Percentiles rank a stretch among this genome's conserved stretches.
Conservation (phyloP, 2,888 invertebrate genomes). For the Eulithis prunata region DNA sequence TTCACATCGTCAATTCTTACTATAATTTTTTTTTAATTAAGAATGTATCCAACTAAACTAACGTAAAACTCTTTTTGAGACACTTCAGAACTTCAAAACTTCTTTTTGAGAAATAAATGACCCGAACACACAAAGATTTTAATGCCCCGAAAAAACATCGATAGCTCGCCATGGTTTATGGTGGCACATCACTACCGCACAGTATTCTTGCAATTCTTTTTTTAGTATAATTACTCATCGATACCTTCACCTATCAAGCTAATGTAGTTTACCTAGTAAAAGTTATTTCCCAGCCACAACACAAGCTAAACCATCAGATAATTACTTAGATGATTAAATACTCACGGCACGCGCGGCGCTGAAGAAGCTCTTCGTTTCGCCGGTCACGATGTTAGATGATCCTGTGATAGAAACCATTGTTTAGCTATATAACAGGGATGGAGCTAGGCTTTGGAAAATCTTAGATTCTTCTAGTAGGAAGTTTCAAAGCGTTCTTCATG, state of each 20-base stretch:
- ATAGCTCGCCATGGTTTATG: background rate
- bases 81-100: too few relatives aligned
- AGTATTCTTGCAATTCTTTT: too few relatives aligned
- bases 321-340: conserved; percentile 48
- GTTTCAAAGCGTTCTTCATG: too few relatives aligned
- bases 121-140: background rate
- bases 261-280: too few relatives aligned
- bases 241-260: background rate
- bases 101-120: too few relatives aligned
- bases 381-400: conserved; percentile 94
- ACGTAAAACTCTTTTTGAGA: too few relatives aligned
- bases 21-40: too few relatives aligned
- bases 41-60: too few relatives aligned
- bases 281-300: conserved; percentile 14
- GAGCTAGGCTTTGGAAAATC: background rate
- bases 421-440: conserved; percentile 40
- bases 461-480: background rate
- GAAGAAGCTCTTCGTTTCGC: conserved; percentile 96
- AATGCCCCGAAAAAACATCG: background rate
- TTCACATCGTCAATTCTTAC: too few relatives aligned
- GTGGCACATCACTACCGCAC: too few relatives aligned
- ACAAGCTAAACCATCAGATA: conserved; percentile 34
- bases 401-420: conserved; percentile 83
- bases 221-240: background rate
- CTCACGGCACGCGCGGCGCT: conserved; percentile 95